A percentile compares a stretch with the other conserved stretches of the same genome.
Evolutionary conservation across 2,113 vertebrate genomes (phyloP).

Genomic region (Corynorhinus townsendii): DNA sequence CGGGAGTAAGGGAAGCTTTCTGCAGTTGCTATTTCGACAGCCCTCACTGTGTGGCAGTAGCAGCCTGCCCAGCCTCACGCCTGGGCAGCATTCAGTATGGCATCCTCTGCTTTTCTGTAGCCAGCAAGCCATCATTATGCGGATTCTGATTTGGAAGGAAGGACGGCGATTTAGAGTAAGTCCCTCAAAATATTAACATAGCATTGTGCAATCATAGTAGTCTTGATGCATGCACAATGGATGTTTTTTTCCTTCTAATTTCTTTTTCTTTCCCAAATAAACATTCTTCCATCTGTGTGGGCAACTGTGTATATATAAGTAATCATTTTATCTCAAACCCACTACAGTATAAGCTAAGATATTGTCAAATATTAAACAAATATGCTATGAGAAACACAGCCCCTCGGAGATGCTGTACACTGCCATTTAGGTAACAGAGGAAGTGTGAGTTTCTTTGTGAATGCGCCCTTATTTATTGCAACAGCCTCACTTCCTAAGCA

Average conservation of each 20-base stretch:
- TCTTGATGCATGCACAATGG: background rate
- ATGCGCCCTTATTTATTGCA: background rate
- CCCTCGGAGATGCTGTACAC: background rate
- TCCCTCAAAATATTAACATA: slow-evolving; percentile 11
- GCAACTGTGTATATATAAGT: slow-evolving; percentile 11
- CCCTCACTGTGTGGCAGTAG: slow-evolving; percentile 70
- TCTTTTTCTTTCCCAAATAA: slow-evolving; percentile 14
- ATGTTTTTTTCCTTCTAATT: background rate
- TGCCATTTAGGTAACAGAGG: background rate
- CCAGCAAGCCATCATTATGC: background rate
- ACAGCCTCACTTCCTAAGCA: background rate
- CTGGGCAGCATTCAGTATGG: accelerated
- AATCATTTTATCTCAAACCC: slow-evolving; percentile 1
- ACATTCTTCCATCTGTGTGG: slow-evolving; percentile 32
- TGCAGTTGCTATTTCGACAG: background rate
- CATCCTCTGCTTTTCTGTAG: background rate
- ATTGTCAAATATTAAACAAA: slow-evolving; percentile 34
- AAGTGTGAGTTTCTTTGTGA: background rate
- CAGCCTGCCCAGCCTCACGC: background rate
- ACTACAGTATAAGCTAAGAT: background rate
- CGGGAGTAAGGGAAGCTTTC: background rate
- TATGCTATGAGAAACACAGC: background rate
- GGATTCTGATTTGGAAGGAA: slow-evolving; percentile 6
- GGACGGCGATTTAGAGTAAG: background rate
- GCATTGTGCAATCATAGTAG: background rate